Evolutionary conservation across 2,113 vertebrate species (phyloP).

Genomic region (mouse (Mus musculus)): GRCm39 chr6:147012501-147013000

Average conservation of each 20-base stretch:
- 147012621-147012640: not conserved
- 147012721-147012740: not conserved
- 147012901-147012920: not conserved
- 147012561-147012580: not conserved
- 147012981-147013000: not conserved
- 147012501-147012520: not conserved
- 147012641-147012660: conserved; percentile 71
- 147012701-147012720: conserved; percentile 65
- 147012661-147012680: not conserved
- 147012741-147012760: not conserved
- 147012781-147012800: not conserved
- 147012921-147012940: not conserved
- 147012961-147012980: not conserved
- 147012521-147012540: not conserved
- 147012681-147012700: not conserved
- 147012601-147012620: not conserved
- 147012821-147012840: not conserved
- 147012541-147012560: not conserved
- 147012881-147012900: not conserved
- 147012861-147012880: not conserved
- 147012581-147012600: not conserved
- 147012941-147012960: fast-evolving
- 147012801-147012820: not conserved
- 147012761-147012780: not conserved
- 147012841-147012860: not conserved